Base-by-base conservation (phyloP, 2,113 vertebrate genomes). In the Pluvialis apricaria region DNA sequence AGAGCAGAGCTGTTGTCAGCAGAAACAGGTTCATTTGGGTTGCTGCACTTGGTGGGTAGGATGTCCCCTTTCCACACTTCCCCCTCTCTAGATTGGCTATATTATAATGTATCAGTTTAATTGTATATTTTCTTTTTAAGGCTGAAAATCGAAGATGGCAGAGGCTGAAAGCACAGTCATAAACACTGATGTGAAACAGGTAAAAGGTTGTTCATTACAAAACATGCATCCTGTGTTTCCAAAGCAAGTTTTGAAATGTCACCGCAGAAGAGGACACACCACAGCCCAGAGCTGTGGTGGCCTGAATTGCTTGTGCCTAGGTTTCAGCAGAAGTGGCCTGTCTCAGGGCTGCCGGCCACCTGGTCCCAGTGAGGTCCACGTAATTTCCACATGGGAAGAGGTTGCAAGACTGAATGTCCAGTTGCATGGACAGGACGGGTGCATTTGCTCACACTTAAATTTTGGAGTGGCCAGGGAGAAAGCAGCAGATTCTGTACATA, bases 181-280 rank as follows among this genome's bases (percentile, higher is more conserved):
- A 70, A 98, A 98, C 92, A 87, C 80, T 10, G 11, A 40, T 5
- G 92, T 97, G 52, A 95, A 96, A 40, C 97, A 98, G 97, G 98
- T 98, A 95, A 96, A 45, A 54, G 21, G 25, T 54, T 86, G 9
- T 54, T 90, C 17, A 11, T 86, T 95, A 73, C 86, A 71, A 62
- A 93, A 80, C 17, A n/a, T 12, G 0, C 25, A 69, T 83, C 55
- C 76, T 79, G 60, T 80, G 36, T 93, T 84, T 94, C 88, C 64
- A 86, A 75, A 85, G n/a, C 9, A 19, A 12, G 16, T 94, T 95
- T 85, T 61, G 94, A 76, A 96, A 88, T 61, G 65, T 36, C 10
- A 25, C 40, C 1, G 0, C 54, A 49, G 52, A 17, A 57, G 16
- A 57, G 4, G 21, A 21, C 31, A 62, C 65, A 51, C 22, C 18